A percentile compares a stretch with the other conserved stretches of the same genome.
Evolutionary conservation across 1,140 invertebrate genomes (phyloP).

Genomic region (Leucophenga varia): DNA sequence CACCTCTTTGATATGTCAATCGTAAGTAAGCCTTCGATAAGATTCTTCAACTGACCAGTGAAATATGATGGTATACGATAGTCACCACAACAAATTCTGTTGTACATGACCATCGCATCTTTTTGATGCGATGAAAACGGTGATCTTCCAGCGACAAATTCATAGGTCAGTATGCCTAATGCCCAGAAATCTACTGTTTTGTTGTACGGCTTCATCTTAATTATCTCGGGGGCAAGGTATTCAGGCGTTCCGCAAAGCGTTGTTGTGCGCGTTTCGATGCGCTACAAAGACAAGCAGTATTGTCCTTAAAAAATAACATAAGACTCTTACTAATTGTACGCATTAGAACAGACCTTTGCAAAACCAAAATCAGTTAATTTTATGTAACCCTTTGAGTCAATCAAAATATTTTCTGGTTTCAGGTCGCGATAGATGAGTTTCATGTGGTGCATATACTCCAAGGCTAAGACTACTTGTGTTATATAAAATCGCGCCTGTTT

Average conservation of each 20-base stretch:
- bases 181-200: conserved; percentile 97
- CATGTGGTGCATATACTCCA: conserved; percentile 92
- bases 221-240: conserved; percentile 93
- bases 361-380: conserved; percentile 90
- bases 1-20: conserved; percentile 78
- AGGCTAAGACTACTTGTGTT: conserved; percentile 86
- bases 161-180: conserved; percentile 83
- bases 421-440: conserved; percentile 90
- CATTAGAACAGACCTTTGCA: conserved; percentile 68
- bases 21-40: conserved; percentile 81
- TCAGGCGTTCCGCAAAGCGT: conserved; percentile 96
- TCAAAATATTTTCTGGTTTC: conserved; percentile 94
- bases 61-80: conserved; percentile 70
- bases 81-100: conserved; percentile 76
- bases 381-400: conserved; percentile 84
- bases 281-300: conserved; percentile 19
- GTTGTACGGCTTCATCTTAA: conserved; percentile 91
- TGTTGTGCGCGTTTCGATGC: conserved; percentile 77
- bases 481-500: conserved; percentile 84
- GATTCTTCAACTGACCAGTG: conserved; percentile 74
- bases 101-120: conserved; percentile 86
- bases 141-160: conserved; percentile 78
- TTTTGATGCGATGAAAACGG: conserved; percentile 73
- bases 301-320: neutral
- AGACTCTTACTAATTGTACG: neutral